These are phyloP conservation scores for Trichomalopsis sarcophagae DNA, from an alignment of 1,140 invertebrate genomes.

Conservation along the genomic window DNA sequence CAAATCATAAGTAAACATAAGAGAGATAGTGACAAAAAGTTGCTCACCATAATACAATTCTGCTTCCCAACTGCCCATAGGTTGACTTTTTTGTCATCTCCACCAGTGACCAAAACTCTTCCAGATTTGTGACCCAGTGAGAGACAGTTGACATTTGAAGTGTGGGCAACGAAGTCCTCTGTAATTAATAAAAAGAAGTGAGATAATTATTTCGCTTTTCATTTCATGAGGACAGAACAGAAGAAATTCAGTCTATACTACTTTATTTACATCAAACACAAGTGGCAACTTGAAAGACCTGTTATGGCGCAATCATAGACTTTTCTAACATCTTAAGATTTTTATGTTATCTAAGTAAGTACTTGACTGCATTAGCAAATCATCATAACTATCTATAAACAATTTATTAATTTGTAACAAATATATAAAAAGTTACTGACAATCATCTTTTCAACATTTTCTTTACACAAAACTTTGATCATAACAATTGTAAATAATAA, in stretches of 20 bases:
- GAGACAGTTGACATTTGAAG: constrained; percentile 91
- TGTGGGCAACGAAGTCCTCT: constrained; percentile 95
- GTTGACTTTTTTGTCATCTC: constrained; percentile 98
- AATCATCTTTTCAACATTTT: neutral
- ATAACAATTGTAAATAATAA: constrained; percentile 32
- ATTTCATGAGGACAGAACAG: neutral
- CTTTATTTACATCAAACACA: constrained; percentile 31
- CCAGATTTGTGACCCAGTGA: constrained; percentile 94
- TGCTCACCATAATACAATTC: constrained; percentile 93
- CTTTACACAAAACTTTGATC: neutral
- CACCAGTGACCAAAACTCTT: constrained; percentile 94
- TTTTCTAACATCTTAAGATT: constrained; percentile 39
- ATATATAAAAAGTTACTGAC: neutral
- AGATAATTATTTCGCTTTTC: neutral
- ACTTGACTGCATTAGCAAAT: constrained; percentile 20
- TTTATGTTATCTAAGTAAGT: constrained; percentile 4
- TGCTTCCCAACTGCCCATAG: constrained; percentile 97
- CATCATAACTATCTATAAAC: neutral
- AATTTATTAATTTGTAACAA: neutral
- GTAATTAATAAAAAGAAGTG: constrained; percentile 66
- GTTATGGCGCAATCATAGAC: constrained; percentile 36
- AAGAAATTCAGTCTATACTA: constrained; percentile 26
- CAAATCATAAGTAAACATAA: neutral
- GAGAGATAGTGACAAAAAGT: constrained; percentile 44
- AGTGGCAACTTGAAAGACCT: constrained; percentile 43